These are phyloP conservation scores for Pteromalus puparum DNA, from an alignment of 1,140 invertebrate genomes.

Conservation along the genomic window DNA sequence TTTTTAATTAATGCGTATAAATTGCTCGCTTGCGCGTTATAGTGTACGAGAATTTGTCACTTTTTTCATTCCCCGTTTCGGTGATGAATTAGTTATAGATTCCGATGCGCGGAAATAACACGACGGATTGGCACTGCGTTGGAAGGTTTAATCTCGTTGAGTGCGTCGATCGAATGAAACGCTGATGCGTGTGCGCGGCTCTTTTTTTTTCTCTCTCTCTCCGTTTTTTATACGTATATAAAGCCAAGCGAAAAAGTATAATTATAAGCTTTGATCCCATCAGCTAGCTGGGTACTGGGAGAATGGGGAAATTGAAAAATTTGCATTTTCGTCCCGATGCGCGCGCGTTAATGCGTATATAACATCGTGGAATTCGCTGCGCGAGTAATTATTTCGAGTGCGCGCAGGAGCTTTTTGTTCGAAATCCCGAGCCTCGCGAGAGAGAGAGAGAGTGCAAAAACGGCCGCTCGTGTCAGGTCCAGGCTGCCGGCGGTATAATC, in stretches of 20 bases:
- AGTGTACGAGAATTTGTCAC: too few relatives aligned
- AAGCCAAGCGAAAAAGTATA: background rate
- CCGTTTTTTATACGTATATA: too few relatives aligned
- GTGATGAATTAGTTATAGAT: background rate
- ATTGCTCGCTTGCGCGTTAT: too few relatives aligned
- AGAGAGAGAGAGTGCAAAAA: background rate
- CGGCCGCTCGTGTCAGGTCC: background rate
- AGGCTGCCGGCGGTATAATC: background rate
- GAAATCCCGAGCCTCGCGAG: background rate
- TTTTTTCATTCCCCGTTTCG: too few relatives aligned
- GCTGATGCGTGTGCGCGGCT: too few relatives aligned
- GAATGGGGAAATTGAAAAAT: background rate
- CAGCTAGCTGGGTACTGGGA: too few relatives aligned
- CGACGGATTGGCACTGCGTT: background rate
- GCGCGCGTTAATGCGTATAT: too few relatives aligned
- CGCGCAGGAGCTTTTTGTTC: background rate
- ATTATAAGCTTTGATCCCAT: background rate
- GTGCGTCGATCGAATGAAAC: background rate
- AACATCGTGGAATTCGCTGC: too few relatives aligned
- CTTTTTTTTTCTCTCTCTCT: background rate
- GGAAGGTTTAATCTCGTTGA: background rate
- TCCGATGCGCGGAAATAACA: background rate
- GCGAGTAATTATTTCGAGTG: background rate
- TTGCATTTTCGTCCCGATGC: background rate
- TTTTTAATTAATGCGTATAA: constrained; percentile 48